phyloP scores from a whole-genome alignment of 2,797 vertebrate genomes.

The Phyllotis vaccarum region DNA sequence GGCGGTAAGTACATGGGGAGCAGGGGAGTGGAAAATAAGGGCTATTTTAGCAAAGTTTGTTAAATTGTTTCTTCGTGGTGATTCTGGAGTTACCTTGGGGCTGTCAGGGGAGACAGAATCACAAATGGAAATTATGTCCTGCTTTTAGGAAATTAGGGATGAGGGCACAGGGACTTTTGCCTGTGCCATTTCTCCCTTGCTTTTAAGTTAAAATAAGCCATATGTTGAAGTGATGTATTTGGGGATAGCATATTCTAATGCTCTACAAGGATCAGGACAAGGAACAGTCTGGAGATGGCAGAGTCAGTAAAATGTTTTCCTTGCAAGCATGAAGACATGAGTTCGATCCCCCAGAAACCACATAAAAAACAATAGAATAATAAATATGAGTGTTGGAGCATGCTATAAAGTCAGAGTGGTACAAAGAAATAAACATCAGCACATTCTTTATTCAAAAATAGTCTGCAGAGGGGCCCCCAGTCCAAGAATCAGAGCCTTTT shows the following conservation, averaged over 20 bases:
- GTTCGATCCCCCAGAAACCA: neutral
- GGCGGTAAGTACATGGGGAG: neutral
- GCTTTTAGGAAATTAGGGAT: neutral
- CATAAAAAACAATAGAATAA: neutral
- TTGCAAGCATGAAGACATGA: neutral
- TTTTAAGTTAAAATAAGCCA: slow-evolving; percentile 26
- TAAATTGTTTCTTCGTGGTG: neutral
- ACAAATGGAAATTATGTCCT: slow-evolving; percentile 23
- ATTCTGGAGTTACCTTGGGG: neutral
- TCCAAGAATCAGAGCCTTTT: neutral
- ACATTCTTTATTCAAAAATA: neutral
- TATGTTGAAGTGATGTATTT: neutral
- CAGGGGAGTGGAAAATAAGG: neutral
- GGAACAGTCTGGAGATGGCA: neutral
- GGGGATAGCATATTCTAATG: neutral
- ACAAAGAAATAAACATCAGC: neutral
- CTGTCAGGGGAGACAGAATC: neutral
- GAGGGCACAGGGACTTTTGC: neutral
- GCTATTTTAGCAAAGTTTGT: neutral
- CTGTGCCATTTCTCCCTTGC: neutral
- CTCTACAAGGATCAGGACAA: neutral
- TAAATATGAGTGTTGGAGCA: neutral
- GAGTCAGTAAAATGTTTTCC: neutral
- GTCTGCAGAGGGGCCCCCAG: neutral
- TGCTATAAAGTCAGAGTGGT: neutral